Conservation (phyloP, 2,888 invertebrate species). For the Tetragnatha montana region DNA sequence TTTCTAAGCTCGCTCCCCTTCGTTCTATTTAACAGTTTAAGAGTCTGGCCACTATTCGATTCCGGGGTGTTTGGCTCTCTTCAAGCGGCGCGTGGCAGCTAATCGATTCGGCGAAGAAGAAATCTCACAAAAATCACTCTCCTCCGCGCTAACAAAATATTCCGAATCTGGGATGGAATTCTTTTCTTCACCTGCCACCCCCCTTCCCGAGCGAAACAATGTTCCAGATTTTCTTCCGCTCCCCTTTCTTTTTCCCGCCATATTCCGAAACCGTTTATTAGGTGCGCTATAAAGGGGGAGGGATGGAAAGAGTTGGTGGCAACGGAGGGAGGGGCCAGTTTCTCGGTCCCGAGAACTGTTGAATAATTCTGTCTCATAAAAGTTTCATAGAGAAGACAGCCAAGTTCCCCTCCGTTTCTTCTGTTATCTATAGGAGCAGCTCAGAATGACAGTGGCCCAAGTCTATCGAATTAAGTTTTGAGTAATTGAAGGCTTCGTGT, state of each 20-base stretch:
- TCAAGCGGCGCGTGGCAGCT: not conserved
- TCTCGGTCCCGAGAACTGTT: conserved; percentile 38
- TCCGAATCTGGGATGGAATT: not conserved
- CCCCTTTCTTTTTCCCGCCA: conserved; percentile 12
- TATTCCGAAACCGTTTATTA: conserved; percentile 55
- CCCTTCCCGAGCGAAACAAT: not conserved
- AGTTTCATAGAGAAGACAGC: conserved; percentile 54
- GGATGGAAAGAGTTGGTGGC: not conserved
- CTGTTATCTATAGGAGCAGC: not conserved
- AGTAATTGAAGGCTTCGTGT: no score
- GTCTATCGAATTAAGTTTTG: no score
- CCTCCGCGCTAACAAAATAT: not conserved
- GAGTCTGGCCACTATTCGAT: no score
- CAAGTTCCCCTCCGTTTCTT: not conserved
- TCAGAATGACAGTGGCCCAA: no score
- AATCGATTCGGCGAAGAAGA: not conserved
- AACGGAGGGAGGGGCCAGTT: conserved; percentile 16
- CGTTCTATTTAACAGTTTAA: no score
- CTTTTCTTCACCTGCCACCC: not conserved
- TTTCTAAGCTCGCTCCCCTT: no score
- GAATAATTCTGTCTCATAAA: conserved; percentile 68
- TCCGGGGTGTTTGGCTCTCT: no score
- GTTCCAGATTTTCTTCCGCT: conserved; percentile 27
- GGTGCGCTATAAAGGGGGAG: conserved; percentile 15
- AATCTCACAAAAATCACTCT: not conserved